A percentile compares a stretch with the other conserved stretches of the same genome.
phyloP scores from a whole-genome alignment of 2,113 vertebrate genomes.

The Nansenia antarctica region DNA sequence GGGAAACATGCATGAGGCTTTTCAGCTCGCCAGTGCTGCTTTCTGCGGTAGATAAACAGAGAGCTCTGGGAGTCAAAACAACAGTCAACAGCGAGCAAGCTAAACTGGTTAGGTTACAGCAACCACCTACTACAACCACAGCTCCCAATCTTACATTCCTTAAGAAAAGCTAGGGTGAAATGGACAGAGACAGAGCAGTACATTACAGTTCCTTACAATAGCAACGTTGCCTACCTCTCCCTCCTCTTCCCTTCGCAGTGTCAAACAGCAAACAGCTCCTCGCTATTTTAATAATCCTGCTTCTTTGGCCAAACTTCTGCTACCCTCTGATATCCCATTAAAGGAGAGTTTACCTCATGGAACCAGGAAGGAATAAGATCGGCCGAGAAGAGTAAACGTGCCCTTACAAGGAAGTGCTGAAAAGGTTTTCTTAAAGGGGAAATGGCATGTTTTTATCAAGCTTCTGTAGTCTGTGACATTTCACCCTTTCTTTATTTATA shows the following conservation, averaged over 20 bases:
- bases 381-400: conserved; percentile 37
- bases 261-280: no score
- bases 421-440: conserved; percentile 34
- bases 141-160: no score
- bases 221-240: neutral
- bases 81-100: no score
- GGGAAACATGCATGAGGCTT: no score
- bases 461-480: no score
- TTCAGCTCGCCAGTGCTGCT: no score
- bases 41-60: no score
- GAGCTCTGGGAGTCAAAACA: no score
- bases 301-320: neutral
- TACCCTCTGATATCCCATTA: conserved; percentile 8
- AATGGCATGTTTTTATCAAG: neutral
- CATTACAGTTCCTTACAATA: neutral
- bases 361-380: conserved; percentile 38
- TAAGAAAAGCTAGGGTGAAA: neutral
- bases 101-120: no score
- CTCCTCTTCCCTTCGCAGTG: neutral
- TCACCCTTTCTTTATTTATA: no score
- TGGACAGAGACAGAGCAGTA: neutral
- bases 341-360: conserved; percentile 12
- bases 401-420: conserved; percentile 24
- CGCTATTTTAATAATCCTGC: neutral
- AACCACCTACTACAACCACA: no score